Evolutionary conservation across 2,113 vertebrate genomes (phyloP).

Genomic region (Orientallactaga bullata): DNA sequence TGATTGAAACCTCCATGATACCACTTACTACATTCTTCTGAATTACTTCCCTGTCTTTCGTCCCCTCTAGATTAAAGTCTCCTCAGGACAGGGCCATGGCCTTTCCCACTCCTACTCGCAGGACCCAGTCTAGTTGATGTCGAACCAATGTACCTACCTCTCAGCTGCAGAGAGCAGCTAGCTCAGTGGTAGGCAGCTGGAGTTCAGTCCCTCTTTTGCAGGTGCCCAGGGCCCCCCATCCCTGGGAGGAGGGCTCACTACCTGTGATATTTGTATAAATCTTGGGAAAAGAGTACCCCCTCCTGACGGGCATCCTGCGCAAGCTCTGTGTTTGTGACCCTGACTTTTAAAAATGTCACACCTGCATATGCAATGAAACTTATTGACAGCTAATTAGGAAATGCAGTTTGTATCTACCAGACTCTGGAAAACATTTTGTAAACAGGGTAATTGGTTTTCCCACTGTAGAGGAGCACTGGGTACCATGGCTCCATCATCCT

Average conservation of each 20-base stretch:
- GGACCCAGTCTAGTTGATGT: background rate
- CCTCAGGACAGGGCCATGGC: background rate
- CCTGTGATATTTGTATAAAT: slow-evolving; percentile 40
- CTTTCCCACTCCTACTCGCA: background rate
- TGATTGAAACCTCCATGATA: background rate
- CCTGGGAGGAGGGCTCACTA: slow-evolving; percentile 7
- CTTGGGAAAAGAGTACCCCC: background rate
- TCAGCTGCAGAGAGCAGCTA: background rate
- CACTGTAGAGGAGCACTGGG: slow-evolving; percentile 10
- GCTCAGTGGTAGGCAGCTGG: background rate
- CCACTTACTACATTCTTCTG: background rate
- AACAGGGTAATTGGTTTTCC: slow-evolving; percentile 74
- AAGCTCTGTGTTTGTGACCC: slow-evolving; percentile 46
- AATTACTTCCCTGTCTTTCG: background rate
- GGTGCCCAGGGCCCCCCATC: background rate
- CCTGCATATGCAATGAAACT: slow-evolving; percentile 49
- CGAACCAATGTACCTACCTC: rapidly evolving
- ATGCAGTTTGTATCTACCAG: slow-evolving; percentile 66
- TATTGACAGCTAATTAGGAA: slow-evolving; percentile 78
- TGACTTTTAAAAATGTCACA: slow-evolving; percentile 79
- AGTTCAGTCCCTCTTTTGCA: background rate
- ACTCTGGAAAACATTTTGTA: slow-evolving; percentile 76
- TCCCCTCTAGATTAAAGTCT: background rate
- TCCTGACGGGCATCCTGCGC: background rate
- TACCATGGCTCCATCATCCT: background rate